Evolutionary conservation across 2,113 vertebrate species (phyloP).

Genomic region (Toxotes chatareus): DNA sequence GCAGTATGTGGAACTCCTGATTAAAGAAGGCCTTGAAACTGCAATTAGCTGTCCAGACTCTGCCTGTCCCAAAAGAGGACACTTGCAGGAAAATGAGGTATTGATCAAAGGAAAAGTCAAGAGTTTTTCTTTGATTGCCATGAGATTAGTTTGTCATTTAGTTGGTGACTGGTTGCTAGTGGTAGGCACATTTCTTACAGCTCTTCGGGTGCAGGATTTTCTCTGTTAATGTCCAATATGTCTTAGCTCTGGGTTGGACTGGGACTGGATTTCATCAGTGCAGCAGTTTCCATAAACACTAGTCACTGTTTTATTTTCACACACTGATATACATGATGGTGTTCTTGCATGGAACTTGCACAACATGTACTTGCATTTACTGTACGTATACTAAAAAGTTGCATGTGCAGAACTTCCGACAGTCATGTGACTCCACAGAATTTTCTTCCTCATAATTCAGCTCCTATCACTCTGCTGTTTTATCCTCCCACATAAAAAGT

Average conservation of each 20-base stretch:
- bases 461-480: not conserved
- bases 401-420: not conserved
- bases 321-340: not conserved
- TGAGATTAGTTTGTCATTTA: not conserved
- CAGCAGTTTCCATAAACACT: not conserved
- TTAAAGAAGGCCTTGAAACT: constrained; percentile 98
- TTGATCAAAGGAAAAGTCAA: not conserved
- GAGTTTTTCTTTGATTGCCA: not conserved
- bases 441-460: not conserved
- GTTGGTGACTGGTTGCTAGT: not conserved
- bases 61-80: constrained; percentile 94
- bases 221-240: not conserved
- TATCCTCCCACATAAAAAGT: not conserved
- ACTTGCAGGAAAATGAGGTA: constrained; percentile 96
- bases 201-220: not conserved
- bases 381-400: not conserved
- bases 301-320: not conserved
- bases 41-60: constrained; percentile 98
- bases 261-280: not conserved
- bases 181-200: not conserved
- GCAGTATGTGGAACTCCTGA: constrained; percentile 98
- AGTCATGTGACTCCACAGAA: too few relatives aligned
- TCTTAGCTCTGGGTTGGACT: not conserved
- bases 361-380: not conserved
- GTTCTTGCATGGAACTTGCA: not conserved